Conservation (phyloP, 2,888 invertebrate genomes). For the Acrobasis suavella region DNA sequence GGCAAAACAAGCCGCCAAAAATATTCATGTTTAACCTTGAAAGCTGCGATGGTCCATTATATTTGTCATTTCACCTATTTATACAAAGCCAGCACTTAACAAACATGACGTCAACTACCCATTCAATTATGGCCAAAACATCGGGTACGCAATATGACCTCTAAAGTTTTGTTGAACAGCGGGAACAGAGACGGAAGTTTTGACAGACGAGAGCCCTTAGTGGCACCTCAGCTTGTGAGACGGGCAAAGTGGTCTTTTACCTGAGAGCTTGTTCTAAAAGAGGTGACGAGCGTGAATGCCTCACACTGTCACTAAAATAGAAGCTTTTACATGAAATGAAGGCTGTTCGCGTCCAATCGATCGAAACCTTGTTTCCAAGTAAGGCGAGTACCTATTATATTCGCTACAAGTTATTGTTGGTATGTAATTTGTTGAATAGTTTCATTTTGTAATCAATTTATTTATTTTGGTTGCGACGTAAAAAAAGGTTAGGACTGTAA, state of each 20-base stretch:
- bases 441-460: no score
- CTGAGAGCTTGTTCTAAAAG: conserved; percentile 34
- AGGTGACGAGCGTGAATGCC: conserved; percentile 12
- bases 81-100: not conserved
- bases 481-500: no score
- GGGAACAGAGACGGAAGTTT: conserved; percentile 45
- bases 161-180: conserved; percentile 30
- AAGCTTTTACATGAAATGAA: not conserved
- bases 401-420: not conserved
- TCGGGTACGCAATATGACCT: conserved; percentile 12
- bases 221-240: conserved; percentile 36
- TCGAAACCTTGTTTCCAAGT: not conserved
- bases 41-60: not conserved
- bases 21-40: conserved; percentile 1
- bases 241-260: conserved; percentile 41
- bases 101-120: not conserved
- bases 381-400: not conserved
- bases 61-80: not conserved
- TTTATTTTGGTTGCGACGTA: no score
- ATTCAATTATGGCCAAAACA: not conserved
- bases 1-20: not conserved
- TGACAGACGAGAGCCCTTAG: conserved; percentile 40
- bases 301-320: conserved; percentile 1
- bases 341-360: conserved; percentile 7
- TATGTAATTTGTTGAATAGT: not conserved